Evolutionary conservation across 37 sponge, comb jelly and placozoan species (phyloP).

Genomic region (Petrosia ficiformis): DNA sequence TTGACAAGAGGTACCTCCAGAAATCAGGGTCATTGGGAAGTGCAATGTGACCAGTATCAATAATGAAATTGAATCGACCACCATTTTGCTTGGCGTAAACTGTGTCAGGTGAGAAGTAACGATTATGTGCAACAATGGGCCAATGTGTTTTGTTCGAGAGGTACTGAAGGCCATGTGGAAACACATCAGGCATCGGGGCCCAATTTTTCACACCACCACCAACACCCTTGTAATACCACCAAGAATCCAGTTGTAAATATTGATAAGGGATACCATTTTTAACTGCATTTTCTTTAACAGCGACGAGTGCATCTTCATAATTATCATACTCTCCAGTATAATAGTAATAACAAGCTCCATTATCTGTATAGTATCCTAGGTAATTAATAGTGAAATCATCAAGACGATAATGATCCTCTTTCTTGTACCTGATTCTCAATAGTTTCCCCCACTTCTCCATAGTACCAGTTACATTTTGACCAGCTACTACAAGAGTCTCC

Average conservation of each 20-base stretch:
- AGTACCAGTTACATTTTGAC: slow-evolving; percentile 39
- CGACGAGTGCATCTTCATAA: slow-evolving; percentile 72
- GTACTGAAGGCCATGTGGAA: slow-evolving; percentile 70
- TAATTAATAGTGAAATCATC: slow-evolving; percentile 75
- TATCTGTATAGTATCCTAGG: slow-evolving; percentile 86
- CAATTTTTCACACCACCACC: slow-evolving; percentile 75
- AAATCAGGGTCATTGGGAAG: slow-evolving; percentile 46
- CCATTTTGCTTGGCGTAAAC: slow-evolving; percentile 76
- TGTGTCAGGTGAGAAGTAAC: slow-evolving; percentile 69
- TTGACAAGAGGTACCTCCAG: slow-evolving; percentile 68
- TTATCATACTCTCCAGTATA: slow-evolving; percentile 56
- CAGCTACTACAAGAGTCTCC: slow-evolving; percentile 54
- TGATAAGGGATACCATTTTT: slow-evolving; percentile 40
- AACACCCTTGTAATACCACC: slow-evolving; percentile 83
- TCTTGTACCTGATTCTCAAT: slow-evolving; percentile 24
- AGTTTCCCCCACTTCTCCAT: slow-evolving; percentile 56
- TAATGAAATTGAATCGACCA: slow-evolving; percentile 64
- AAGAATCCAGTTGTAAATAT: slow-evolving; percentile 75
- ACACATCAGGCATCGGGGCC: slow-evolving; percentile 61
- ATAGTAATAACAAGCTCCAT: slow-evolving; percentile 84
- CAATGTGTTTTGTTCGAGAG: slow-evolving; percentile 47
- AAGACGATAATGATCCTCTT: slow-evolving; percentile 23
- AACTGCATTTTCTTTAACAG: slow-evolving; percentile 61
- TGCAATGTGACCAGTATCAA: slow-evolving; percentile 24
- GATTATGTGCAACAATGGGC: slow-evolving; percentile 72